phyloP scores from a whole-genome alignment of 2,888 invertebrate genomes.

The Parnassius orleans region DNA sequence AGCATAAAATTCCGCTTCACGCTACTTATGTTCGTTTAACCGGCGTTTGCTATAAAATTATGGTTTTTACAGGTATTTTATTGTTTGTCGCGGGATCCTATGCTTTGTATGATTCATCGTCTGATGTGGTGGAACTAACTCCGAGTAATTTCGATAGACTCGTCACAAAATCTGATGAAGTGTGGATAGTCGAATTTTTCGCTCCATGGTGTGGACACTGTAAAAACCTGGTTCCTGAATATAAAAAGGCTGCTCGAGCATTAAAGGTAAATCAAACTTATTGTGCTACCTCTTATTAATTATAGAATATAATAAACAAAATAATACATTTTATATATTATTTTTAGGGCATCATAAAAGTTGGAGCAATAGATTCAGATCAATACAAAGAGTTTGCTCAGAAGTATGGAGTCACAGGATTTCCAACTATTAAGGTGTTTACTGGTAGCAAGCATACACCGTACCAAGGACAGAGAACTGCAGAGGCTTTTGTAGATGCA shows the following conservation, averaged over 20 bases:
- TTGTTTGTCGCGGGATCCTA: conserved; percentile 56
- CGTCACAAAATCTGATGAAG: conserved; percentile 90
- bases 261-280: conserved; percentile 84
- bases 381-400: conserved; percentile 90
- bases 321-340: conserved; percentile 3
- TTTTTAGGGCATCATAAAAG: conserved; percentile 91
- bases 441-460: conserved; percentile 92
- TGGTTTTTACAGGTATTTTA: conserved; percentile 59
- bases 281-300: too few relatives aligned
- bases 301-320: too few relatives aligned
- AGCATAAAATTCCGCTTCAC: conserved; percentile 43
- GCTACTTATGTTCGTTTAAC: conserved; percentile 32
- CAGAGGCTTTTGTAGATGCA: conserved; percentile 91
- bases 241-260: conserved; percentile 95
- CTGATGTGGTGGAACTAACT: conserved; percentile 93
- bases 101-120: conserved; percentile 84
- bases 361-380: conserved; percentile 97
- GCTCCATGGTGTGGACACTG: conserved; percentile 99
- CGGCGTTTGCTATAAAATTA: too few relatives aligned
- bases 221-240: conserved; percentile 94
- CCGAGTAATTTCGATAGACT: conserved; percentile 91
- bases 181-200: conserved; percentile 98
- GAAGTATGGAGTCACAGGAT: conserved; percentile 92
- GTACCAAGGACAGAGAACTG: conserved; percentile 92
- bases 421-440: conserved; percentile 98